Evolutionary conservation across 2,797 vertebrate genomes (phyloP), one percentile per base, ranked within the genome.

Genomic region (Xenentodon cancila): DNA sequence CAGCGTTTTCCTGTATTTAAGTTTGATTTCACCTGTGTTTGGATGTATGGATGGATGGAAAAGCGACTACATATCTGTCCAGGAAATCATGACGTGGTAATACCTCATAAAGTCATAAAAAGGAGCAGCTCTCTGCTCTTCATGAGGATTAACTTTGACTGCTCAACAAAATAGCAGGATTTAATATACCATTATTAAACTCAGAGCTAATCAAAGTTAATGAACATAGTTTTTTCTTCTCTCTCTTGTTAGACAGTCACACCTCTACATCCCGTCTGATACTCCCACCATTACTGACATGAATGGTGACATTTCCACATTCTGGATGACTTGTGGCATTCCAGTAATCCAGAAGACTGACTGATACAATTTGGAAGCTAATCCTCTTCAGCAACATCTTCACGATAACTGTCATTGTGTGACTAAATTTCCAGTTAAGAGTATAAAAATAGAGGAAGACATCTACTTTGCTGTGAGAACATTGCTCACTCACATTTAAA

Each of bases 371-470:
- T 84, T 64, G 64, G 75, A 78, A 85, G 58, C 71, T 89, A 85
- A 90, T 91, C 90, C 80, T 73, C 75, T 77, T 84, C 69, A 46
- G 55, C 74, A 75, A 62, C 73, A 67, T 84, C 84, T 81, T 64
- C 76, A 77, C 76, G 69, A 71, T 71, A 70, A 63, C 67, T 68
- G 64, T 55, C 55, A 74, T 81, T 75, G 59, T 82, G 66, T 70
- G 70, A 75, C 76, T 74, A 64, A 9, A 18, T 85, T 85, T 85
- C 79, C 56, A 80, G 81, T 84, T 82, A 82, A 18, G 27, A 72
- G 48, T 19, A 54, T 59, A 61, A 79, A 86, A 78, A 74, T 68
- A 81, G 71, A 71, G 42, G 52, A 40, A 43, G 15, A 25, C 17
- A 32, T 59, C 40, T 43, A 57, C 73, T 61, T 80, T 58, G 53